These are phyloP conservation scores for Austrofundulus limnaeus DNA, from an alignment of 2,113 vertebrate species.

Conservation along the genomic window DNA sequence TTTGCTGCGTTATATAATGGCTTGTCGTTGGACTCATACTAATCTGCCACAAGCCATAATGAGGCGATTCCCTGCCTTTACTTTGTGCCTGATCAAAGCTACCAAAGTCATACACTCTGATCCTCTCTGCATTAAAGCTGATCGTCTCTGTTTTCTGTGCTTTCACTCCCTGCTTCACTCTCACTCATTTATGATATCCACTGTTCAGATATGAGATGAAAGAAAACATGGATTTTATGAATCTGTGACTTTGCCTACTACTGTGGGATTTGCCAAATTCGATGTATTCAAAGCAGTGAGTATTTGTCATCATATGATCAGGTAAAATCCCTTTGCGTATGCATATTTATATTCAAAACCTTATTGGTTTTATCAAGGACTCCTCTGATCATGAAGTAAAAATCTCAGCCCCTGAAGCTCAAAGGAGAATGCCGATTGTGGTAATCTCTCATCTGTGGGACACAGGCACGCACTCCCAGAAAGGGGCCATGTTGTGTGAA, in stretches of 20 bases:
- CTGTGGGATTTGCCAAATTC: background rate
- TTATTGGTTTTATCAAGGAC: conserved; percentile 7
- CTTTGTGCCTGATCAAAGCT: conserved; percentile 65
- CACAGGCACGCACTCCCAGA: conserved; percentile 64
- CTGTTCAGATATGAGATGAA: background rate
- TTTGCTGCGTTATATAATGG: conserved; percentile 71
- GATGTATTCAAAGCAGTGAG: background rate
- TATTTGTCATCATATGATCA: background rate
- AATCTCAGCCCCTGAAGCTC: conserved; percentile 51
- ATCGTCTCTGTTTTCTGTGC: conserved; percentile 27
- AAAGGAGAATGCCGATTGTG: conserved; percentile 73
- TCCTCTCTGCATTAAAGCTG: conserved; percentile 44
- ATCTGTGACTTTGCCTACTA: conserved; percentile 11
- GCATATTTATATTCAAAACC: too few relatives aligned
- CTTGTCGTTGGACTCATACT: conserved; percentile 57
- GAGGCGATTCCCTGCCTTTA: conserved; percentile 73
- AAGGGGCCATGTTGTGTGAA: conserved; percentile 81
- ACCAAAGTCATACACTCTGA: conserved; percentile 54
- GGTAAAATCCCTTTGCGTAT: background rate
- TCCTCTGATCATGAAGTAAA: conserved; percentile 32
- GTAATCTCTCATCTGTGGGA: conserved; percentile 79
- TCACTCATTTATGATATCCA: background rate
- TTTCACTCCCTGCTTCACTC: conserved; percentile 15
- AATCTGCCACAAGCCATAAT: conserved; percentile 74
- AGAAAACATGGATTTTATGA: background rate